phyloP scores from a whole-genome alignment of 2,113 vertebrate genomes.

The Oreochromis spilurus region DNA sequence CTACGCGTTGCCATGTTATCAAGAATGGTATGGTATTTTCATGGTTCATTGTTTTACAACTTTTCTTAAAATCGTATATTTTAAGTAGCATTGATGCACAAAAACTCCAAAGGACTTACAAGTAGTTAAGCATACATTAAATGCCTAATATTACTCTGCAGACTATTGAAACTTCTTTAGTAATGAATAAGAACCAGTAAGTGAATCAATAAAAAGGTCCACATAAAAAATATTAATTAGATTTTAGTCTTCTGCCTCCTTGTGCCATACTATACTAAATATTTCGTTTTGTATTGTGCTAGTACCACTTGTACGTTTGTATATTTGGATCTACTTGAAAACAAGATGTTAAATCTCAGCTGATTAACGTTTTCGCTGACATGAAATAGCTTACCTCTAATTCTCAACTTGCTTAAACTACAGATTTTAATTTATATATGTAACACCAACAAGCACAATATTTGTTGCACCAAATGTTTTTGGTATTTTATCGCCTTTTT shows the following conservation, averaged over 20 bases:
- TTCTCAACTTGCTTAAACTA: neutral
- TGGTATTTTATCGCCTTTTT: neutral
- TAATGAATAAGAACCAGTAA: neutral
- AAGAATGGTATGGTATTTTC: neutral
- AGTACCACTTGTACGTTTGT: no score
- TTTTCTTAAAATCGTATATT: neutral
- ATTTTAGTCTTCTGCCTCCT: neutral
- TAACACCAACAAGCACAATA: neutral
- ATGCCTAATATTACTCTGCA: neutral
- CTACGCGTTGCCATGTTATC: neutral
- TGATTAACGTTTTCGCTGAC: accelerated
- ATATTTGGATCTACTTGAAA: no score
- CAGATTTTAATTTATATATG: neutral
- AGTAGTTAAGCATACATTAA: neutral
- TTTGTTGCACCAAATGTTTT: neutral
- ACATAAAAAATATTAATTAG: neutral
- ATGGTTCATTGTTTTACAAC: neutral
- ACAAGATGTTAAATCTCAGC: no score
- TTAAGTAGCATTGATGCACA: neutral
- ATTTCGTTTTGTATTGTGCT: neutral
- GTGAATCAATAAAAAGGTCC: neutral
- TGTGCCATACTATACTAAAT: accelerated
- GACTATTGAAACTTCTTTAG: neutral
- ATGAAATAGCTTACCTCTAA: neutral
- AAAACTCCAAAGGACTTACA: accelerated